These are phyloP conservation scores for Coboldia fuscipes DNA, from an alignment of 1,140 invertebrate genomes.

Conservation along the genomic window DNA sequence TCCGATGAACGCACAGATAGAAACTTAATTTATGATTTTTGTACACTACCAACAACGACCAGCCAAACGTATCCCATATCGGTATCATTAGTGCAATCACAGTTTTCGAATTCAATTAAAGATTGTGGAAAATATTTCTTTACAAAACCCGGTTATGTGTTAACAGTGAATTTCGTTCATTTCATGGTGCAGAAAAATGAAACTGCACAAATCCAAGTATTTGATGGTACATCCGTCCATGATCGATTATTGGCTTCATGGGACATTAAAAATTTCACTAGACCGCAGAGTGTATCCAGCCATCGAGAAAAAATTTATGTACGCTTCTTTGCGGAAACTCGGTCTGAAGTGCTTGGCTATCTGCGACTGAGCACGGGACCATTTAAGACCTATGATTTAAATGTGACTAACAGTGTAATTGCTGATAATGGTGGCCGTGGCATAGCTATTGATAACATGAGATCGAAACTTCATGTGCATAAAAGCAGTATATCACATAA, in stretches of 20 bases:
- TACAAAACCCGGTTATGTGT: conserved; percentile 47
- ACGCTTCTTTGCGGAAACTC: conserved; percentile 42
- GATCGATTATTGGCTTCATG: conserved; percentile 47
- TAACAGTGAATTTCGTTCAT: conserved; percentile 66
- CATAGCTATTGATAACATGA: conserved; percentile 61
- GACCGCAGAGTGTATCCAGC: conserved; percentile 65
- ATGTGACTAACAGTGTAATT: conserved; percentile 64
- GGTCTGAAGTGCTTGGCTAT: conserved; percentile 45
- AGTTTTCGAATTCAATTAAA: conserved; percentile 38
- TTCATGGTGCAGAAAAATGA: conserved; percentile 50
- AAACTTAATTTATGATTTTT: conserved; percentile 56
- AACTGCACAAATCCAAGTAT: conserved; percentile 47
- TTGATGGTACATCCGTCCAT: conserved; percentile 47
- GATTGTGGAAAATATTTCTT: conserved; percentile 57
- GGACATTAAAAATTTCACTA: conserved; percentile 49
- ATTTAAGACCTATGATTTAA: conserved; percentile 69
- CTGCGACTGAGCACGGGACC: conserved; percentile 53
- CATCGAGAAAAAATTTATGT: conserved; percentile 55
- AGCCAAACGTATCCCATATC: conserved; percentile 66
- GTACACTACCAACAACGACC: conserved; percentile 55
- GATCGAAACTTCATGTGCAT: conserved; percentile 60
- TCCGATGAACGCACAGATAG: conserved; percentile 45
- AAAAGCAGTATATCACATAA: conserved; percentile 67
- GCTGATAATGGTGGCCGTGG: conserved; percentile 84
- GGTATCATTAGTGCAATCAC: conserved; percentile 51